phyloP scores from a whole-genome alignment of 2,888 invertebrate species.

The Scelioninae gen. 1 region DNA sequence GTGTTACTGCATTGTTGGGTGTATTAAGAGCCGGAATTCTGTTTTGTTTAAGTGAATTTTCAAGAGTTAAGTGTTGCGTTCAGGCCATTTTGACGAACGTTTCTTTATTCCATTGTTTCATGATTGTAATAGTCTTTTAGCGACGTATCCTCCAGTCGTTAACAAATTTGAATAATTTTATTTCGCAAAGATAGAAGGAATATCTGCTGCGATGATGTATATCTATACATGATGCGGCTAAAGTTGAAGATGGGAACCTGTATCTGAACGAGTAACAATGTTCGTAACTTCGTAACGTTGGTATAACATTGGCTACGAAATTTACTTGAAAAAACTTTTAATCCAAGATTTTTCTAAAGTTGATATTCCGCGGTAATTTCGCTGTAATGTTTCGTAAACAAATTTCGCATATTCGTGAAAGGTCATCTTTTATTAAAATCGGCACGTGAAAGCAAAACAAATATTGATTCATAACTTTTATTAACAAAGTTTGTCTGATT shows the following conservation, averaged over 20 bases:
- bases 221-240: neutral
- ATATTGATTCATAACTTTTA: too few species aligned
- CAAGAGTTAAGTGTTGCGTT: conserved; percentile 7
- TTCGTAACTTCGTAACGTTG: conserved; percentile 33
- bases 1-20: conserved; percentile 37
- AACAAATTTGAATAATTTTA: conserved; percentile 25
- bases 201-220: neutral
- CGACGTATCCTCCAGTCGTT: neutral
- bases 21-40: conserved; percentile 31
- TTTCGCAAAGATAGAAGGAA: conserved; percentile 10
- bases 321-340: conserved; percentile 33
- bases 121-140: neutral
- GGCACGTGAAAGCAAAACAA: too few species aligned
- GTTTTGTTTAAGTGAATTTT: conserved; percentile 34
- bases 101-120: conserved; percentile 13
- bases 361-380: conserved; percentile 17
- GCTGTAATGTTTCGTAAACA: conserved; percentile 18
- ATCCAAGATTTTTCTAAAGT: conserved; percentile 45
- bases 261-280: conserved; percentile 36
- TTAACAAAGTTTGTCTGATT: too few species aligned
- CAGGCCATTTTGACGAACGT: conserved; percentile 9
- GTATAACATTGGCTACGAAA: conserved; percentile 29
- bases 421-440: too few species aligned
- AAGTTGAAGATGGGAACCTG: conserved; percentile 42
- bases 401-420: neutral